Evolutionary conservation across 2,888 invertebrate species (phyloP), one percentile per base, ranked within the genome.

Genomic region (Drosophila subsilvestris): DNA sequence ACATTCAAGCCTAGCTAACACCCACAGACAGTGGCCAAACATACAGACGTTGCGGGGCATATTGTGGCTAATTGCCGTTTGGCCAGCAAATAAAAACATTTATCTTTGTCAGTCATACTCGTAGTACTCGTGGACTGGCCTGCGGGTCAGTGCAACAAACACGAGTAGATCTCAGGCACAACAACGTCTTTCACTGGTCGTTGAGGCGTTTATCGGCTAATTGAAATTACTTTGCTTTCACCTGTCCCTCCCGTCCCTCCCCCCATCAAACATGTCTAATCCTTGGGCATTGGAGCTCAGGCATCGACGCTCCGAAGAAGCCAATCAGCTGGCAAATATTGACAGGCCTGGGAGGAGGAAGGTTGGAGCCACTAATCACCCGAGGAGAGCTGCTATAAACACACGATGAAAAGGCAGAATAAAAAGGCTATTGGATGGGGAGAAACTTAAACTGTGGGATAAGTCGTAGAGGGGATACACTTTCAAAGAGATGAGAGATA

Each of bases 61-160:
- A 56, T 59, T 42, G 25, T 68, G 74, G 66, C 72, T 80, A 78
- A 84, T 80, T 81, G 77, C 74, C 65, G 55, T 70, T 74, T 73
- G 57, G 60, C 47, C 65, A 53, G 65, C 60, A 63, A 78, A 72
- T 55, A 65, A 25, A 66, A 58, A 57, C 80, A 85, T 86, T 86
- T 79, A 78, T 83, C 86, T 79, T 69, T 83, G 83, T 83, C 86
- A 82, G 48, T 48, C 12, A 45, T 42, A 27, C 9, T 2, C 25
- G 27, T 9, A 9, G 8, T 27, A 7, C n/a, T 1, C 5, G 14
- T 6, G n/a, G 37, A 14, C 14, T 29, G 56, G 54, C 29, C 20
- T 27, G 53, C 9, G 22, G 59, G 62, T 65, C 51, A 67, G 54
- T 58, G 61, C 63, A 51, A 48, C 37, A 7, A 5, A 14, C 60